Evolutionary conservation across 2,888 invertebrate species (phyloP).

Genomic region (Agonopterix subpropinquella): DNA sequence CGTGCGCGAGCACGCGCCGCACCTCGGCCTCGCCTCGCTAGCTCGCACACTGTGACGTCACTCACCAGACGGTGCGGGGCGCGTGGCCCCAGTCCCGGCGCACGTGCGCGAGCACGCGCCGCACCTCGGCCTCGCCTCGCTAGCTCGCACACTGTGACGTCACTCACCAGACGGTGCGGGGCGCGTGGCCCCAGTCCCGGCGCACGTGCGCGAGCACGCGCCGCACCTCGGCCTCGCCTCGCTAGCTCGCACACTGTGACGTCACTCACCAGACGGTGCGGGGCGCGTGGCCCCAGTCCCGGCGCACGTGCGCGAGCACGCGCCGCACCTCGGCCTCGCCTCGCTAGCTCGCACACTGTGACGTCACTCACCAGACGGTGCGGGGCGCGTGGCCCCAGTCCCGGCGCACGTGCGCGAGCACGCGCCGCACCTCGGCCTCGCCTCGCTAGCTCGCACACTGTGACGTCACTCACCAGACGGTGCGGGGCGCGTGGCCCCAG

Average conservation of each 20-base stretch:
- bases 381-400: conserved; percentile 61
- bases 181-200: conserved; percentile 57
- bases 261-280: conserved; percentile 39
- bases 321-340: conserved; percentile 16
- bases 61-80: conserved; percentile 48
- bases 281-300: conserved; percentile 60
- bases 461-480: conserved; percentile 40
- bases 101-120: conserved; percentile 15
- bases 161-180: conserved; percentile 43
- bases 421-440: conserved; percentile 15
- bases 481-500: conserved; percentile 57
- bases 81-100: conserved; percentile 56
- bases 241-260: too few relatives aligned
- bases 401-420: conserved; percentile 19
- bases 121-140: conserved; percentile 15
- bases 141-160: too few relatives aligned
- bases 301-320: conserved; percentile 19
- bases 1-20: conserved; percentile 12
- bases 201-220: conserved; percentile 20
- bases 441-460: not conserved
- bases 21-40: conserved; percentile 14
- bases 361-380: conserved; percentile 38
- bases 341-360: too few relatives aligned
- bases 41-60: not conserved
- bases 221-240: conserved; percentile 15